Base-by-base conservation (phyloP, 2,888 invertebrate genomes). In the Alcis repandata region DNA sequence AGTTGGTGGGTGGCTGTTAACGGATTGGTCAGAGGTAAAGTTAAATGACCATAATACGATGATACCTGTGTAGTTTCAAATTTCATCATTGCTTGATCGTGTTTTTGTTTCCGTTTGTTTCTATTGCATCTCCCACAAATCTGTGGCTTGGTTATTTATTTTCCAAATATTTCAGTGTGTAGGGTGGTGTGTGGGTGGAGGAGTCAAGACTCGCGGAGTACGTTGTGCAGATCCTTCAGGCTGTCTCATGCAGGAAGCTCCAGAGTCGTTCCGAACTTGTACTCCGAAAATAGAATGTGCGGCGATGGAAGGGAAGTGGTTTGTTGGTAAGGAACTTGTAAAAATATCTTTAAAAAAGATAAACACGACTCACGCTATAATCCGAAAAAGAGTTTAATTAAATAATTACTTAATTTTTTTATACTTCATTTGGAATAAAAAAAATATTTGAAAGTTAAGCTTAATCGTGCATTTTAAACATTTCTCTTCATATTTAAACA, bases 261-360 rank as follows among this genome's bases (percentile, higher is more conserved):
- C 97, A 0, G 95, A 95, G 63, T 88, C 94, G 0, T 93, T 94
- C 1, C 91, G 96, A 41, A 91, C 94, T 1, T 97, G 97, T 78
- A 94, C 94, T 33, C 95, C 95, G 13, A 95, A 94, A 63, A 87
- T 92, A 45, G 89, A 92, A 60, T 98, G 96, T 84, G 83, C 94
- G 87, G 81, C 97, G 92, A 90, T 95, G 78, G 83, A 90, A 69
- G 97, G 97, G 11, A 94, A 96, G 75, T 98, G 98, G 98, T 98
- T 97, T 86, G 94, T 96, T 22, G 97, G 98, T 93, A 80, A 54
- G 65, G 13, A 8, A 9, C n/a, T 10, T 10, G 10, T 17, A 15
- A 17, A 15, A 17, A 41, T 17, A 17, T 41, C 17, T 9, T 8
- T 15, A 45, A 45, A 43, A 20, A 1, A 40, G 15, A 7, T 40